A percentile compares a stretch with the other conserved stretches of the same genome.
phyloP scores from a whole-genome alignment of 1,140 invertebrate genomes.

The Archegozetes longisetosus region DNA sequence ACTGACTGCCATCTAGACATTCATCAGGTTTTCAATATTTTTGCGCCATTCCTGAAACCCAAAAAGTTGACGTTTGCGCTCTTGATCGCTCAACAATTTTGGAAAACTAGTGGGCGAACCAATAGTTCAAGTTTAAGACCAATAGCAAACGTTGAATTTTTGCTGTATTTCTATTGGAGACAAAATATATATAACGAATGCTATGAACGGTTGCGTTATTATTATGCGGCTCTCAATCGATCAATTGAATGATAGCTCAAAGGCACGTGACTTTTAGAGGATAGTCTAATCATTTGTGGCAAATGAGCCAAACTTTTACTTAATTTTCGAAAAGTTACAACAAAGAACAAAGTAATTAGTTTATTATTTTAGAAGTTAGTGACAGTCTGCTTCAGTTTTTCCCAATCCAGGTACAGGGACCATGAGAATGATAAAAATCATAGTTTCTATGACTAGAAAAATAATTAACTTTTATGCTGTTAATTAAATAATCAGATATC shows the following conservation, averaged over 20 bases:
- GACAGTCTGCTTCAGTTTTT: too few species aligned
- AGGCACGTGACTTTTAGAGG: too few species aligned
- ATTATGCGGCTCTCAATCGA: neutral
- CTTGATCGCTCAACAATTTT: neutral
- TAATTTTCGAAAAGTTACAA: too few species aligned
- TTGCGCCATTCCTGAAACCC: neutral
- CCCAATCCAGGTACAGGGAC: too few species aligned
- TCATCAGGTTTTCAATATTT: neutral
- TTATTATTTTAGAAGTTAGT: too few species aligned
- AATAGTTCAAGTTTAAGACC: neutral
- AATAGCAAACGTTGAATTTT: neutral
- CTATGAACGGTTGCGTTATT: neutral
- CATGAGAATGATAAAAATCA: too few species aligned
- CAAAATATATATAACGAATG: neutral
- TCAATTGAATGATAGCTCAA: neutral
- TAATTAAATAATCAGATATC: too few species aligned
- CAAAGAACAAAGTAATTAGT: too few species aligned
- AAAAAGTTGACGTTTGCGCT: neutral
- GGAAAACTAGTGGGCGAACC: neutral
- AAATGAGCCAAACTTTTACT: too few species aligned
- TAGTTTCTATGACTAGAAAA: too few species aligned
- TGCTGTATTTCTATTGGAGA: neutral
- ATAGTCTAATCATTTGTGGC: too few species aligned
- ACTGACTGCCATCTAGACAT: neutral
- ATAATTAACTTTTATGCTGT: too few species aligned